phyloP scores from a whole-genome alignment of 2,888 invertebrate species.

The Gnatocerus cornutus region DNA sequence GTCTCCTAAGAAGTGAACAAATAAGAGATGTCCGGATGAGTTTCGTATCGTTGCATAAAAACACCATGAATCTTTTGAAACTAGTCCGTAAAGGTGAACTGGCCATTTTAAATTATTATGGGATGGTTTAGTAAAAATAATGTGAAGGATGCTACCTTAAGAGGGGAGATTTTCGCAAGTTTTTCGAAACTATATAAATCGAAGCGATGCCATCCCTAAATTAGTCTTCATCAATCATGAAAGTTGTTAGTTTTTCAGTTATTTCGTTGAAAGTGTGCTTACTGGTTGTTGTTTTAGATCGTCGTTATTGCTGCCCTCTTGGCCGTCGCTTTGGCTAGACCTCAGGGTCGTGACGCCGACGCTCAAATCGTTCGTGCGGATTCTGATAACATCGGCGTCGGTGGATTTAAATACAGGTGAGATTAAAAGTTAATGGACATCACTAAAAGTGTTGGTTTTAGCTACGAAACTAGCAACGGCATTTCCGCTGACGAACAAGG shows the following conservation, averaged over 20 bases:
- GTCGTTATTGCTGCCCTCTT: slow-evolving; percentile 19
- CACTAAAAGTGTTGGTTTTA: slow-evolving; percentile 56
- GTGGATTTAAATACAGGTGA: slow-evolving; percentile 31
- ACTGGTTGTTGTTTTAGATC: slow-evolving; percentile 18
- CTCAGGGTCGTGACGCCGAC: slow-evolving; percentile 24
- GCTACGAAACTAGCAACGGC: slow-evolving; percentile 80
- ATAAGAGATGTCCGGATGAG: slow-evolving; percentile 8
- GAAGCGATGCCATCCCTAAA: slow-evolving; percentile 20
- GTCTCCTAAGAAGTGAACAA: background rate
- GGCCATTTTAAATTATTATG: slow-evolving; percentile 18
- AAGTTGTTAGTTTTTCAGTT: slow-evolving; percentile 25
- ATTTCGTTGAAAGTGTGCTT: slow-evolving; percentile 2
- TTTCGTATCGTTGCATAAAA: slow-evolving; percentile 30
- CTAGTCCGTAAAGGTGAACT: slow-evolving; percentile 46
- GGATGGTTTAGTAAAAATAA: slow-evolving; percentile 25
- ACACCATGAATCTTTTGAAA: slow-evolving; percentile 26
- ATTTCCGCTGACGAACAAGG: slow-evolving; percentile 74
- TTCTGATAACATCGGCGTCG: slow-evolving; percentile 35
- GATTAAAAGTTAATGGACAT: background rate
- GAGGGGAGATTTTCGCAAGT: slow-evolving; percentile 26
- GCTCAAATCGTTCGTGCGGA: slow-evolving; percentile 26
- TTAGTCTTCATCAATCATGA: slow-evolving; percentile 35
- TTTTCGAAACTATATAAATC: slow-evolving; percentile 32
- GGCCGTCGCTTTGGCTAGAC: slow-evolving; percentile 27
- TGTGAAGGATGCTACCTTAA: slow-evolving; percentile 29